Conservation (phyloP, 2,113 vertebrate genomes). For the Sitta europaea region DNA sequence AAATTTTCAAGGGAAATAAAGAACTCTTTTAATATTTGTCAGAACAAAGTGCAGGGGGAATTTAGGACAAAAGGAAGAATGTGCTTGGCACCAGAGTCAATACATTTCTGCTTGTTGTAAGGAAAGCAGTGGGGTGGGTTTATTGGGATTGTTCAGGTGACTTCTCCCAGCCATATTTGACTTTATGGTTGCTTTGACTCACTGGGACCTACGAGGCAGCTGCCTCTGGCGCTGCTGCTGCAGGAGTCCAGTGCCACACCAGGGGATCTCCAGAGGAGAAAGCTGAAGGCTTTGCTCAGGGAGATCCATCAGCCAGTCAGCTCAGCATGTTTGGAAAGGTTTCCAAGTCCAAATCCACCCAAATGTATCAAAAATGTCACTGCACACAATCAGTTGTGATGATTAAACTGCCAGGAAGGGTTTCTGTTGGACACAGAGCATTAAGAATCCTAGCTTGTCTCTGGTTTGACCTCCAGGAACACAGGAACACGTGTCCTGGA, state of each 20-base stretch:
- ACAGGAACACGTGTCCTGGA: accelerated
- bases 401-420: not conserved
- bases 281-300: not conserved
- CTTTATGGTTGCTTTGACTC: not conserved
- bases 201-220: not conserved
- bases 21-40: not conserved
- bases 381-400: not conserved
- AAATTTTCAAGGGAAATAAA: not conserved
- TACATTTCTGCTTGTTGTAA: not conserved
- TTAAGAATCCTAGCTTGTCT: not conserved
- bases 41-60: not conserved
- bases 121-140: not conserved
- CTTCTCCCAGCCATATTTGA: not conserved
- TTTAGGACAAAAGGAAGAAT: not conserved
- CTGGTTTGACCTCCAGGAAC: not conserved
- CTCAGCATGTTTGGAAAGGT: not conserved
- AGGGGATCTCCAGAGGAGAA: not conserved
- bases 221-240: not conserved
- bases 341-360: not conserved
- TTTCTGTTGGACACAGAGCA: not conserved
- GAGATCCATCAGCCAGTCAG: not conserved
- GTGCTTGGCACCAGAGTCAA: not conserved
- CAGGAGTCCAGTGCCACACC: accelerated
- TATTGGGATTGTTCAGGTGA: not conserved
- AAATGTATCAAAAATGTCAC: not conserved